Percentiles rank a stretch among this genome's conserved stretches.
These are phyloP conservation scores for Gymnothorax reevesii DNA, from an alignment of 2,797 vertebrate species.

Conservation along the genomic window DNA sequence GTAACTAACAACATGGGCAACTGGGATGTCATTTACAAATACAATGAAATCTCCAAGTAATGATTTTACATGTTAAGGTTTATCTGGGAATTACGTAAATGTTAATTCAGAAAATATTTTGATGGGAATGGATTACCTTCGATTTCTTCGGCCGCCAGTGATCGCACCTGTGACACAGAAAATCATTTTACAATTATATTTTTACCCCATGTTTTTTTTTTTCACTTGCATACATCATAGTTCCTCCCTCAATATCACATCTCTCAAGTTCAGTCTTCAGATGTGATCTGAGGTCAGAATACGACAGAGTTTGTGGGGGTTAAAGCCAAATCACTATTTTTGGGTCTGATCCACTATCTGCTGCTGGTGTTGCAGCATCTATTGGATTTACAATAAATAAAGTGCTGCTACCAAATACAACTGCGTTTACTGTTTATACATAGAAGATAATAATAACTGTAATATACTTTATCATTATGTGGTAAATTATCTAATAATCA, in stretches of 20 bases:
- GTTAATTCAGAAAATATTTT: not conserved
- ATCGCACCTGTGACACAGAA: conserved; percentile 59
- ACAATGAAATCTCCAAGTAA: not conserved
- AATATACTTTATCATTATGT: not conserved
- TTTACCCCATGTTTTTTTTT: not conserved
- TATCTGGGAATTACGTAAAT: not conserved
- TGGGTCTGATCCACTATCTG: no score
- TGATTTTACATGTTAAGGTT: not conserved
- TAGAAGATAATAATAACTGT: no score
- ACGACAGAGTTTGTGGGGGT: no score
- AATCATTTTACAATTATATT: not conserved
- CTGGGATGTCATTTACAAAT: not conserved
- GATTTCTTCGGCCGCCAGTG: conserved; percentile 67
- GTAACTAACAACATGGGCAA: not conserved
- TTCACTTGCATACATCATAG: no score
- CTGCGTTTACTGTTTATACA: no score
- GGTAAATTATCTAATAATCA: not conserved
- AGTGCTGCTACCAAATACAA: no score
- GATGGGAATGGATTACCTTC: conserved; percentile 58
- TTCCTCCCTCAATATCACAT: no score
- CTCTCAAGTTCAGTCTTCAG: no score
- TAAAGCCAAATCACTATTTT: no score
- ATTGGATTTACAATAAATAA: no score
- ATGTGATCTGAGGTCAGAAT: no score
- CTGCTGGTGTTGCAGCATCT: no score